Percentiles rank a stretch among this genome's conserved stretches.
phyloP scores from a whole-genome alignment of 1,140 invertebrate species.

The Macrotrachela quadricornifera region DNA sequence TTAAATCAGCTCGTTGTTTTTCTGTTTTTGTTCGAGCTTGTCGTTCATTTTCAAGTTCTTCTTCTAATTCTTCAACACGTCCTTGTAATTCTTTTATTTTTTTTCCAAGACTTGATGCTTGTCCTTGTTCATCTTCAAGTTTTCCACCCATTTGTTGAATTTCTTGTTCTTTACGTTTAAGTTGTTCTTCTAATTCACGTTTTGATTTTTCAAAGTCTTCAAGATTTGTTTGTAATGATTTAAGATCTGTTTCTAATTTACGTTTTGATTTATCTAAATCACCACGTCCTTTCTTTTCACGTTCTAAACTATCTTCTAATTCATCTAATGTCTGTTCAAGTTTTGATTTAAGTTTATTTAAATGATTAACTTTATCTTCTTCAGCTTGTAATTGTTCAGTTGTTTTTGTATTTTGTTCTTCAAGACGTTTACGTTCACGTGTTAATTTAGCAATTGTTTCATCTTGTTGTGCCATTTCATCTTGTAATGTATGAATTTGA shows the following conservation, averaged over 20 bases:
- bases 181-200: constrained; percentile 76
- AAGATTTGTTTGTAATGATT: constrained; percentile 90
- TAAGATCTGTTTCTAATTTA: constrained; percentile 79
- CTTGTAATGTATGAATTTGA: constrained; percentile 62
- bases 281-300: constrained; percentile 89
- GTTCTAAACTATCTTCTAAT: constrained; percentile 82
- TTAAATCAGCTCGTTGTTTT: constrained; percentile 83
- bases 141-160: constrained; percentile 75
- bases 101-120: constrained; percentile 80
- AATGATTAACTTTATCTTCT: constrained; percentile 96
- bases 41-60: constrained; percentile 87
- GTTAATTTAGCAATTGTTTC: constrained; percentile 97
- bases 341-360: constrained; percentile 94
- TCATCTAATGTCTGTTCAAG: constrained; percentile 91
- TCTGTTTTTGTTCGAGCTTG: constrained; percentile 63
- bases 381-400: constrained; percentile 81
- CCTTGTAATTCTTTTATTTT: constrained; percentile 78
- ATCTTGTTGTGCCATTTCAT: constrained; percentile 94
- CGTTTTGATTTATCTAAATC: constrained; percentile 92
- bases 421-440: constrained; percentile 93
- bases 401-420: constrained; percentile 82
- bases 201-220: constrained; percentile 89
- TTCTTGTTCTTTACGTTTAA: constrained; percentile 68
- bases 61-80: constrained; percentile 82
- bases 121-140: constrained; percentile 87